Evolutionary conservation across 2,797 vertebrate species (phyloP), one percentile per base, ranked within the genome.

Genomic region (Carapus acus): DNA sequence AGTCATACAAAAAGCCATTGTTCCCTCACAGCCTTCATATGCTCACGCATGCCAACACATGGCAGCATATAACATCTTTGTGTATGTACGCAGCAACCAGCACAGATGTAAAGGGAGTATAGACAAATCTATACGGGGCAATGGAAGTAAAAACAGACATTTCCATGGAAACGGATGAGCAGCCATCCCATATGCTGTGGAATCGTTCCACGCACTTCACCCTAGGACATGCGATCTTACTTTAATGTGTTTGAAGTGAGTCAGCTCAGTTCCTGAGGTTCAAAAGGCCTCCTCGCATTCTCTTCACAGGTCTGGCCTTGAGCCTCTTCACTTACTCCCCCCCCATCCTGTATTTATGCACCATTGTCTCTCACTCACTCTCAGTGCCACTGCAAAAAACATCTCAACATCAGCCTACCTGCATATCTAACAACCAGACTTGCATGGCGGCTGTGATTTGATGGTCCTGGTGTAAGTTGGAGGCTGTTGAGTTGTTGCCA

Each of bases 51-150:
- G 60, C 48, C 21, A 33, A 58, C 67, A 74, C 61, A 68, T 61
- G 66, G 70, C 71, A 39, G 61, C 64, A 65, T 76, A 67, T 71
- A 14, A 52, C n/a, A 68, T 72, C 67, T 62, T 55, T 43, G 22
- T 69, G 67, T 79, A 76, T 76, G 50, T 68, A 74, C 72, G 57
- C 71, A 71, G 74, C 74, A 71, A 51, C 36, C 58, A 50, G 54
- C 17, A 43, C 61, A 65, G 71, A 73, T 73, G 61, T 71, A 58
- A 78, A 79, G 74, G 77, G 69, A 63, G 57, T 69, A 62, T n/a
- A n/a, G n/a, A n/a, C n/a, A 55, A 64, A 64, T 81, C 69, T 75
- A 78, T 73, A 79, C 70, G 64, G 73, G 65, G 68, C 23, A 71
- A 56, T 58, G 65, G 38, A 66, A 76, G 79, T 79, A 74, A 68